Conservation (phyloP, 2,797 vertebrate genomes). For the Euthynnus affinis region DNA sequence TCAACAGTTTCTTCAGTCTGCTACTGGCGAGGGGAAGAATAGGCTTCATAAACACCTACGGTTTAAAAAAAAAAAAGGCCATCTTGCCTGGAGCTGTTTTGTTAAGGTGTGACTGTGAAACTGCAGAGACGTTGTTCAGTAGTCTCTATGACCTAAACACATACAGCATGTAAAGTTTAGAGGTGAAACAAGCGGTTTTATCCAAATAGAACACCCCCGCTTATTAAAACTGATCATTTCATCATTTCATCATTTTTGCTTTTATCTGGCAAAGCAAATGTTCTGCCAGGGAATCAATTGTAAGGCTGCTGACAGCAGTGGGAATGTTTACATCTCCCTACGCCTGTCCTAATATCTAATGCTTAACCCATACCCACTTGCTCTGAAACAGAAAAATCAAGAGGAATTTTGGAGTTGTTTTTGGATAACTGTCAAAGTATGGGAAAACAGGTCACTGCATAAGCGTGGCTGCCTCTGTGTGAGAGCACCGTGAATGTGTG, state of each 20-base stretch:
- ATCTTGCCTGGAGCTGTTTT: constrained; percentile 51
- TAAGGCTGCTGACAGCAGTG: constrained; percentile 71
- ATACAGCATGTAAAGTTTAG: constrained; percentile 5
- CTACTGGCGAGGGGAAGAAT: constrained; percentile 49
- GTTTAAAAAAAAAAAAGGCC: constrained; percentile 30
- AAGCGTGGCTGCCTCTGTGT: constrained; percentile 53
- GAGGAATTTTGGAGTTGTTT: constrained; percentile 84
- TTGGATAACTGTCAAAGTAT: constrained; percentile 81
- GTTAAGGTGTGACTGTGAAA: constrained; percentile 57
- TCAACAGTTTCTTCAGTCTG: constrained; percentile 63
- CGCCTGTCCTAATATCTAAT: constrained; percentile 77
- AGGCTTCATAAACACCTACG: constrained; percentile 58
- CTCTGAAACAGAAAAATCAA: constrained; percentile 77
- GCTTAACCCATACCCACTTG: constrained; percentile 76
- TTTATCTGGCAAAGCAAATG: constrained; percentile 48
- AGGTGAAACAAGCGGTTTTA: constrained; percentile 19
- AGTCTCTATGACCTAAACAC: constrained; percentile 26
- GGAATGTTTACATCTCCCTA: constrained; percentile 81
- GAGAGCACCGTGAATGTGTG: constrained; percentile 26
- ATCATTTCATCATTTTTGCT: constrained; percentile 49
- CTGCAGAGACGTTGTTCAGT: constrained; percentile 41
- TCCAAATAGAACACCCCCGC: constrained; percentile 19
- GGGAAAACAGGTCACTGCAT: constrained; percentile 82
- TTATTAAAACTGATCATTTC: constrained; percentile 42
- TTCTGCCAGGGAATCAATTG: constrained; percentile 68